phyloP scores from a whole-genome alignment of 2,797 vertebrate species.

The Onychomys leucogaster region DNA sequence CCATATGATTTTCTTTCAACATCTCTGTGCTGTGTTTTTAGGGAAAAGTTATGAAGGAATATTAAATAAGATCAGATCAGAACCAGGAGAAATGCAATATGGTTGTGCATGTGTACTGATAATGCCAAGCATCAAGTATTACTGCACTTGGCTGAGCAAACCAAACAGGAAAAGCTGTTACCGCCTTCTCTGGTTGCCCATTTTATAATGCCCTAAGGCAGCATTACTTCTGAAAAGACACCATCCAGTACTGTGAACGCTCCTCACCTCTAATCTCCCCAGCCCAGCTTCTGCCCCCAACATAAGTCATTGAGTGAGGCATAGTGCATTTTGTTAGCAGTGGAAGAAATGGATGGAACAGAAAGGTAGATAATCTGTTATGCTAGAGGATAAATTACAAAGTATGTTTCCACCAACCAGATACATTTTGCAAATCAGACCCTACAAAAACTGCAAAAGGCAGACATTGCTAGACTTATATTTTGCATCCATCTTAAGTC shows the following conservation, averaged over 20 bases:
- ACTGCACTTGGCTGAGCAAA: constrained; percentile 4
- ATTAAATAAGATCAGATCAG: constrained; percentile 74
- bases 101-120: constrained; percentile 29
- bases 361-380: constrained; percentile 40
- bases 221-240: constrained; percentile 59
- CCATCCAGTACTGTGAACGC: neutral
- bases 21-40: constrained; percentile 76
- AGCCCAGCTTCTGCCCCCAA: neutral
- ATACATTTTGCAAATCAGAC: constrained; percentile 70
- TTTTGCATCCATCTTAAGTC: constrained; percentile 67
- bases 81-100: constrained; percentile 68
- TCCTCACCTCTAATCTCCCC: constrained; percentile 27
- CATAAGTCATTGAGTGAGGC: constrained; percentile 43
- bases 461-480: constrained; percentile 41
- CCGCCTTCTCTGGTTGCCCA: constrained; percentile 15
- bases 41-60: constrained; percentile 78
- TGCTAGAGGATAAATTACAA: constrained; percentile 46
- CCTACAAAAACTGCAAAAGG: constrained; percentile 40
- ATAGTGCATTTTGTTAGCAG: constrained; percentile 51
- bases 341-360: neutral
- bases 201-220: constrained; percentile 33
- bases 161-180: constrained; percentile 3
- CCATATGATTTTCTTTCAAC: constrained; percentile 73
- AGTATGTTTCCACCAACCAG: constrained; percentile 64
- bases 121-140: constrained; percentile 14